phyloP scores from a whole-genome alignment of 2,113 vertebrate genomes.

The Oenanthe oenanthe region DNA sequence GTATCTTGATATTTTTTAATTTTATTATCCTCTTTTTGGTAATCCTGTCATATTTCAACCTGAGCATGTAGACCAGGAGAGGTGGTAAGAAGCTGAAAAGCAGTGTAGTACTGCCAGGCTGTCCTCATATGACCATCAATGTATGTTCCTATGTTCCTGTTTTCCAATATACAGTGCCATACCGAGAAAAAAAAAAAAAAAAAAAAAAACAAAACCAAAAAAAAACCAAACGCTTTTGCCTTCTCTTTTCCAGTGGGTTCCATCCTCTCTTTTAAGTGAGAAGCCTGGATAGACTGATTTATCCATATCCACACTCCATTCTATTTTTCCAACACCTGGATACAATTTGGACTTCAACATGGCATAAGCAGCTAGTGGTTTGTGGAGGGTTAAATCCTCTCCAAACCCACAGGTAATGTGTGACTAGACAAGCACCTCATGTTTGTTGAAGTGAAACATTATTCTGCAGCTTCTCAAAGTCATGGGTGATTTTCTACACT shows the following conservation, averaged over 20 bases:
- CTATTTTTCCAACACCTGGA: neutral
- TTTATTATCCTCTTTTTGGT: neutral
- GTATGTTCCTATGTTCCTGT: neutral
- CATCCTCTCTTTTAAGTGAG: neutral
- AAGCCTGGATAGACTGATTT: neutral
- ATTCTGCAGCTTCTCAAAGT: slow-evolving; percentile 43
- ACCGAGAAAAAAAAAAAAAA: neutral
- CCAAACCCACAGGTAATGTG: neutral
- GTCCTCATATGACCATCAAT: neutral
- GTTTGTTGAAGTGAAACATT: slow-evolving; percentile 12
- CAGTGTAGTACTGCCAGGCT: neutral
- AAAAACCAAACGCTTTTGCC: neutral
- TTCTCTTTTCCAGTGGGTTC: neutral
- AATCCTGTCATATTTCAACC: neutral
- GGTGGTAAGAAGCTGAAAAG: neutral
- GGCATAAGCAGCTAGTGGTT: neutral
- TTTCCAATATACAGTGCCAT: neutral
- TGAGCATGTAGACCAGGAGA: neutral
- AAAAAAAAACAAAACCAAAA: neutral
- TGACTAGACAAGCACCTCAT: neutral
- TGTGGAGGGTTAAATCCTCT: slow-evolving; percentile 5
- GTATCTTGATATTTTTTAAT: neutral
- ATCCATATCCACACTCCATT: neutral
- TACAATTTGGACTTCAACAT: neutral
- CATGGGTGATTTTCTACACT: slow-evolving; percentile 50